Conservation (phyloP, 2,113 vertebrate species). For the Paramormyrops kingsleyae region DNA sequence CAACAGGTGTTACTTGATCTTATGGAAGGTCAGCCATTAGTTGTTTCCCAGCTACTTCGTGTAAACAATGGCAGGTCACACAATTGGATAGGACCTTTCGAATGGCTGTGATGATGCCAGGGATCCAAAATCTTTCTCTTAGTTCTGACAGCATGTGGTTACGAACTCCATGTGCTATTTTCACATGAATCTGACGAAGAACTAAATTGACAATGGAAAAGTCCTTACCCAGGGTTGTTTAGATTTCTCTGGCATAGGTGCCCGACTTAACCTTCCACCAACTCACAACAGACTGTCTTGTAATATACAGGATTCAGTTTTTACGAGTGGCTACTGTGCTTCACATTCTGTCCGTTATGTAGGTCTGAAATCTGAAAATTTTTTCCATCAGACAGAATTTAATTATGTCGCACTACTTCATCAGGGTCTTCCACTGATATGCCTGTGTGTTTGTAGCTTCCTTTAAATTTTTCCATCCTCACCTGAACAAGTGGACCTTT, state of each 20-base stretch:
- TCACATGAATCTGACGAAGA: background rate
- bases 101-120: background rate
- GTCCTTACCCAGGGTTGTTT: background rate
- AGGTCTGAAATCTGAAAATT: background rate
- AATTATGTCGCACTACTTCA: background rate
- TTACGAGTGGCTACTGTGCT: background rate
- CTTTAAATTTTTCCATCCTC: background rate
- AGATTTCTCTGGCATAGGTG: background rate
- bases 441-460: background rate
- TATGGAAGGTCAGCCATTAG: background rate
- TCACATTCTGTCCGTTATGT: background rate
- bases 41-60: background rate
- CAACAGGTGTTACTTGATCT: background rate
- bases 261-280: background rate
- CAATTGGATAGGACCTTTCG: background rate
- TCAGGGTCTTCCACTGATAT: background rate
- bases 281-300: background rate
- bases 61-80: background rate
- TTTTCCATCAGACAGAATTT: background rate
- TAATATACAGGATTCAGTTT: too few species aligned
- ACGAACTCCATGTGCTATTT: background rate
- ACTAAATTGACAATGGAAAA: background rate
- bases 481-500: background rate
- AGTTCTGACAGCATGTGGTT: background rate
- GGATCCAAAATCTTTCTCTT: background rate